phyloP scores from a whole-genome alignment of 2,888 invertebrate genomes.

The Oscheius myriophilus region DNA sequence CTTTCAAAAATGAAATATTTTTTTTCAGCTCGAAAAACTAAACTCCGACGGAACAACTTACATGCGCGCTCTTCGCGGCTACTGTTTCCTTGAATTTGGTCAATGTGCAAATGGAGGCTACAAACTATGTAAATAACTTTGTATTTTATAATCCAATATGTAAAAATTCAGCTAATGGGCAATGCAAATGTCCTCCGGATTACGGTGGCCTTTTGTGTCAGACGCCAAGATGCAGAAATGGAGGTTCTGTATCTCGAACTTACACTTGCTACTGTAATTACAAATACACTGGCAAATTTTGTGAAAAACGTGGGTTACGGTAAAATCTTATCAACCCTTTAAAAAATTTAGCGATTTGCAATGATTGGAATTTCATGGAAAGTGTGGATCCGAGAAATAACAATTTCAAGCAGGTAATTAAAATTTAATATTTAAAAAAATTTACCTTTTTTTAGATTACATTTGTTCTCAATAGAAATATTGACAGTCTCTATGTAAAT shows the following conservation, averaged over 20 bases:
- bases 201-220: slow-evolving; percentile 16
- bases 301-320: slow-evolving; percentile 4
- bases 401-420: not conserved
- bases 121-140: slow-evolving; percentile 8
- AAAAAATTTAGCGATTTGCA: slow-evolving; percentile 13
- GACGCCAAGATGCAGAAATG: slow-evolving; percentile 14
- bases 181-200: slow-evolving; percentile 16
- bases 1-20: too few species aligned
- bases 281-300: slow-evolving; percentile 10
- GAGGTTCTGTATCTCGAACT: not conserved
- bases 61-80: slow-evolving; percentile 4
- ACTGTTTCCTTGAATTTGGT: slow-evolving; percentile 7
- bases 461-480: slow-evolving; percentile 12
- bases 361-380: slow-evolving; percentile 23
- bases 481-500: slow-evolving; percentile 15
- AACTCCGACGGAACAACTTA: slow-evolving; percentile 8
- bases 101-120: slow-evolving; percentile 15
- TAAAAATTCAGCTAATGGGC: slow-evolving; percentile 15
- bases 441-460: slow-evolving; percentile 13
- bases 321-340: not conserved
- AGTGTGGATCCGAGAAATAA: slow-evolving; percentile 26
- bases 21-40: not conserved
- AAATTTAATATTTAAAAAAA: not conserved
- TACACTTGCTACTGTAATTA: slow-evolving; percentile 2
- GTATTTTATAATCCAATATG: not conserved